Evolutionary conservation across 2,113 vertebrate species (phyloP).

Genomic region (Perccottus glenii): DNA sequence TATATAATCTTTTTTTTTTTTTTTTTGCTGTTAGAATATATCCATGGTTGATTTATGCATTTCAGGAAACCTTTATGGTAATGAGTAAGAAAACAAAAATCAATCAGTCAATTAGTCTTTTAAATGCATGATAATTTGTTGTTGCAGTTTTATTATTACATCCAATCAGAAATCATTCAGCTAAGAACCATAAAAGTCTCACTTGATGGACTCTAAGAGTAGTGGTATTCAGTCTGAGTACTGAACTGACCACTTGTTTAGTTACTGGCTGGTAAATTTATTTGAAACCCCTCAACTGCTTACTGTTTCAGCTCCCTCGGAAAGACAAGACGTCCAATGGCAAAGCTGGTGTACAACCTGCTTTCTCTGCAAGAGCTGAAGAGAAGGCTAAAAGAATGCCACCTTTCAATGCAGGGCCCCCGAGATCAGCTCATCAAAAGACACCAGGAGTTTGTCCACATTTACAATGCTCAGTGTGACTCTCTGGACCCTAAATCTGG

Average conservation of each 20-base stretch:
- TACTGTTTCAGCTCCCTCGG: constrained; percentile 70
- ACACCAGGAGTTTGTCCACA: constrained; percentile 89
- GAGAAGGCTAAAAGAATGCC: constrained; percentile 84
- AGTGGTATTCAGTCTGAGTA: background rate
- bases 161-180: background rate
- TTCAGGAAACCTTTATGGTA: background rate
- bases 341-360: constrained; percentile 91
- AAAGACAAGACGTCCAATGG: constrained; percentile 80
- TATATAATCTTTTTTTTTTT: background rate
- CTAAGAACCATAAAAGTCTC: too few relatives aligned
- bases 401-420: constrained; percentile 83
- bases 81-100: background rate
- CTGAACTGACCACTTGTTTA: background rate
- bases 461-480: constrained; percentile 93
- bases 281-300: background rate
- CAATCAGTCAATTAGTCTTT: background rate
- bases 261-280: background rate
- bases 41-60: background rate
- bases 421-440: constrained; percentile 87
- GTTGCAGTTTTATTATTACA: background rate
- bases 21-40: too few relatives aligned
- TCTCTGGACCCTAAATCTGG: constrained; percentile 89
- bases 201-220: background rate
- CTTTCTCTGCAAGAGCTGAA: constrained; percentile 87
- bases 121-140: background rate